phyloP scores from a whole-genome alignment of 2,797 vertebrate genomes.

The Syncerus caffer region DNA sequence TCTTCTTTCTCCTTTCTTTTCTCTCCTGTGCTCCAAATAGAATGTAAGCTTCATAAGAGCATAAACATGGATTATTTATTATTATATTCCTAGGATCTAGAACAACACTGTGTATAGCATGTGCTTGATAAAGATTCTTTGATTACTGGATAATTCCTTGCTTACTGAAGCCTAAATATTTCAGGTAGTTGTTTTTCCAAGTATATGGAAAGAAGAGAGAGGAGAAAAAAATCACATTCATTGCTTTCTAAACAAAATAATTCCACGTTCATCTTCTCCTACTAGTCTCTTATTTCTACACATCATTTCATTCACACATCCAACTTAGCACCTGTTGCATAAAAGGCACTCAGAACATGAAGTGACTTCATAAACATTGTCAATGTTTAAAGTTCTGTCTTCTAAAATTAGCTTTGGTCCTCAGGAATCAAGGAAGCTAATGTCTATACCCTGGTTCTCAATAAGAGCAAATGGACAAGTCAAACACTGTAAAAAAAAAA shows the following conservation, averaged over 20 bases:
- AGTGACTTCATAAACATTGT: neutral
- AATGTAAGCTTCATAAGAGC: neutral
- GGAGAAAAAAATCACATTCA: neutral
- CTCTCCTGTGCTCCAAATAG: neutral
- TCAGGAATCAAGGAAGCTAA: neutral
- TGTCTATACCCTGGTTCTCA: neutral
- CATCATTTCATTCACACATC: neutral
- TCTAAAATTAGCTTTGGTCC: constrained; percentile 1
- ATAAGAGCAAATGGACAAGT: neutral
- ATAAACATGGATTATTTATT: neutral
- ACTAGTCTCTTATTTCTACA: neutral
- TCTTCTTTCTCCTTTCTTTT: neutral
- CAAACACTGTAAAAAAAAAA: neutral
- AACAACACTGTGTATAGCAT: neutral
- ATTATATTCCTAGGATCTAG: neutral
- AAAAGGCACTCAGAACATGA: neutral
- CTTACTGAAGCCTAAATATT: constrained; percentile 32
- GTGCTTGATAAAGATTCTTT: neutral
- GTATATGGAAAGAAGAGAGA: neutral
- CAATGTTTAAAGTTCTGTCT: neutral
- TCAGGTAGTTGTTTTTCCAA: neutral
- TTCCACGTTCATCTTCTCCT: neutral
- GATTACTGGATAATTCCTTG: neutral
- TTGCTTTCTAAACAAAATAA: constrained; percentile 11
- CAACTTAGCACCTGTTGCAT: neutral